These are phyloP conservation scores for Pterocles orientalis DNA, from an alignment of 2,113 vertebrate genomes.

Conservation along the genomic window DNA sequence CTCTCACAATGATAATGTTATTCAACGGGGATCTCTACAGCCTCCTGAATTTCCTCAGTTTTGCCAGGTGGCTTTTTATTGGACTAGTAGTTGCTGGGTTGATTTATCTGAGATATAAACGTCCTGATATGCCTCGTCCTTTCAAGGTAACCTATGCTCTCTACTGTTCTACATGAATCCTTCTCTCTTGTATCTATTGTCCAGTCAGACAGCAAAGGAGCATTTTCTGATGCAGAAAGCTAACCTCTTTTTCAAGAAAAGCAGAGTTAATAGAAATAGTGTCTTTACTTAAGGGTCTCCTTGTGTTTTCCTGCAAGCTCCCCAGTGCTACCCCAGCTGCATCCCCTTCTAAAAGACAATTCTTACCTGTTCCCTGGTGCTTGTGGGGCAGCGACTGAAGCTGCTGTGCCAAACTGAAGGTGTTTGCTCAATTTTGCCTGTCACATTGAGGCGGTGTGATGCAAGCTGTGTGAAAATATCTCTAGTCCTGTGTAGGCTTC, in stretches of 20 bases:
- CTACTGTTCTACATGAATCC: constrained; percentile 63
- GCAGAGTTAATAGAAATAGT: neutral
- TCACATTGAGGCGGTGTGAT: neutral
- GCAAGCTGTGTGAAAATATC: neutral
- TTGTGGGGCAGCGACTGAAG: neutral
- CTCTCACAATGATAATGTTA: constrained; percentile 90
- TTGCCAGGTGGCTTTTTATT: constrained; percentile 96
- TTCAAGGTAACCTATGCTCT: constrained; percentile 87
- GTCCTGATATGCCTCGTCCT: constrained; percentile 91
- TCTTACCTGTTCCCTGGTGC: neutral
- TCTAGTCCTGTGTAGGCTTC: neutral
- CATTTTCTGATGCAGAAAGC: neutral
- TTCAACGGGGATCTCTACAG: constrained; percentile 93
- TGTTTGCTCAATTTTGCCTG: neutral
- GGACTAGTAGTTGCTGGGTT: constrained; percentile 90
- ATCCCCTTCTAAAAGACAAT: neutral
- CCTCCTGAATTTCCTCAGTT: constrained; percentile 96
- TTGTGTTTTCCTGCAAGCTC: neutral
- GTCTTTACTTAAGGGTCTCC: neutral
- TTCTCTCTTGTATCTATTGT: neutral
- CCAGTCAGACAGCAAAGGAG: neutral
- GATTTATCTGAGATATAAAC: constrained; percentile 91
- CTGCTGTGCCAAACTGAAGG: neutral
- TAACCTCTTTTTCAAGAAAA: neutral
- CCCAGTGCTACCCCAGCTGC: neutral